Percentiles rank a stretch among this genome's conserved stretches.
These are phyloP conservation scores for Triplophysa rosa DNA, from an alignment of 2,113 vertebrate genomes.

Conservation along the genomic window DNA sequence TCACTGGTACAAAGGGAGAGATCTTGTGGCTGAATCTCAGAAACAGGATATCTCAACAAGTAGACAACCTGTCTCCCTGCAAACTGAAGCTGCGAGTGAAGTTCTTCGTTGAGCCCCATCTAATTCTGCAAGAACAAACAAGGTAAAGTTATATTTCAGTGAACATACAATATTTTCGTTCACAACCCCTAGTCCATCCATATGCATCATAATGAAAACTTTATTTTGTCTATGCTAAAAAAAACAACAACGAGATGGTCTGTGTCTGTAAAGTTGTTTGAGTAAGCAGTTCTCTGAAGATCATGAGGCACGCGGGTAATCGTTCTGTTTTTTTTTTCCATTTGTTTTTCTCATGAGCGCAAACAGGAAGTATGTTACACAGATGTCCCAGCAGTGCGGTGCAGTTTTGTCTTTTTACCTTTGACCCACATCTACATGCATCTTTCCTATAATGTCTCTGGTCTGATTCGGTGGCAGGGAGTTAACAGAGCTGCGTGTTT, in stretches of 20 bases:
- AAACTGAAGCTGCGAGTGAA: conserved; percentile 82
- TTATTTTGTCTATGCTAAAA: too few species aligned
- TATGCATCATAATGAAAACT: too few species aligned
- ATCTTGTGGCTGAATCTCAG: conserved; percentile 85
- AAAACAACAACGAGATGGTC: background rate
- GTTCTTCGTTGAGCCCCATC: conserved; percentile 87
- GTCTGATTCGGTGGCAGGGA: background rate
- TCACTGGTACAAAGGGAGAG: conserved; percentile 83
- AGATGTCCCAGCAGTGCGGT: background rate
- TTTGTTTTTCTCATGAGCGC: background rate
- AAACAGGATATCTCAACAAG: conserved; percentile 85
- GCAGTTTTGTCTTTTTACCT: background rate
- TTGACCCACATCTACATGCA: background rate
- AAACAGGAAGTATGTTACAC: conserved; percentile 16
- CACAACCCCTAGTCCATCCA: too few species aligned
- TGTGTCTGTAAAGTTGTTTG: background rate
- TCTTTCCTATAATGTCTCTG: conserved; percentile 4
- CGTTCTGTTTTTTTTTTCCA: background rate
- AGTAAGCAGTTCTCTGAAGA: background rate
- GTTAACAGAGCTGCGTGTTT: conserved; percentile 26
- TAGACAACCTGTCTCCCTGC: conserved; percentile 81
- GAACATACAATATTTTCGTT: background rate
- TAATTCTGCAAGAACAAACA: conserved; percentile 86
- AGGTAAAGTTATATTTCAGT: conserved; percentile 67
- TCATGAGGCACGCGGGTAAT: conserved; percentile 1